Evolutionary conservation across 2,797 vertebrate genomes (phyloP).

Genomic region (Sebastiscus albofasciatus): DNA sequence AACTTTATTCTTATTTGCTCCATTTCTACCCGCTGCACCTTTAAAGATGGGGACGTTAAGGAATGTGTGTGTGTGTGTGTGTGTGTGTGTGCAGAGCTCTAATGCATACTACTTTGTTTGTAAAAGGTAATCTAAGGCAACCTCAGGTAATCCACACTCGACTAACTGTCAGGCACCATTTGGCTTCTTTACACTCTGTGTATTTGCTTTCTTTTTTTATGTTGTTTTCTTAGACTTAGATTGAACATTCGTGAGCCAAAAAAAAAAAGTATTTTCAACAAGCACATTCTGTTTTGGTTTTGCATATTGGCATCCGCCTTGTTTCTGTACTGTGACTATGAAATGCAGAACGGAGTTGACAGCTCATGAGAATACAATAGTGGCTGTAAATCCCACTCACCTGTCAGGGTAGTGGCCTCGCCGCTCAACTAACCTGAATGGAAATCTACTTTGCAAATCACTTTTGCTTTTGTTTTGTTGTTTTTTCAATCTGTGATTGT

Average conservation of each 20-base stretch:
- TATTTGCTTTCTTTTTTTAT: not conserved
- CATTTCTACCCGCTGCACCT: too few relatives aligned
- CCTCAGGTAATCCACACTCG: not conserved
- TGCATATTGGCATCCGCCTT: not conserved
- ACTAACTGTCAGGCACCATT: not conserved
- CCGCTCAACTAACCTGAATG: not conserved
- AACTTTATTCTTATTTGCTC: too few relatives aligned
- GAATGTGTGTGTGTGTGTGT: not conserved
- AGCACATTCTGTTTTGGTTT: not conserved
- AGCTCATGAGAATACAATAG: not conserved
- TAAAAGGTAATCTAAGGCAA: not conserved
- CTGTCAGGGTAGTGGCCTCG: not conserved
- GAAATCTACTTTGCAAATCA: not conserved
- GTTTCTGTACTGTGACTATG: not conserved
- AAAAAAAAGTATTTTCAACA: not conserved
- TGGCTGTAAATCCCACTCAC: not conserved
- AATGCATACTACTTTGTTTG: constrained; percentile 8
- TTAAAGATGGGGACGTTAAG: not conserved
- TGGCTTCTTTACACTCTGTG: not conserved
- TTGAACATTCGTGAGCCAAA: not conserved
- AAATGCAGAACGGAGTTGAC: not conserved
- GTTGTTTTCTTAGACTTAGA: not conserved
- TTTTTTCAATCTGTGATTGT: not conserved
- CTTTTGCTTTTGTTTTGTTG: not conserved
- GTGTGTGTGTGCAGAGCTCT: not conserved